Conservation (phyloP, 2,113 vertebrate genomes). For the Enhydra lutris region DNA sequence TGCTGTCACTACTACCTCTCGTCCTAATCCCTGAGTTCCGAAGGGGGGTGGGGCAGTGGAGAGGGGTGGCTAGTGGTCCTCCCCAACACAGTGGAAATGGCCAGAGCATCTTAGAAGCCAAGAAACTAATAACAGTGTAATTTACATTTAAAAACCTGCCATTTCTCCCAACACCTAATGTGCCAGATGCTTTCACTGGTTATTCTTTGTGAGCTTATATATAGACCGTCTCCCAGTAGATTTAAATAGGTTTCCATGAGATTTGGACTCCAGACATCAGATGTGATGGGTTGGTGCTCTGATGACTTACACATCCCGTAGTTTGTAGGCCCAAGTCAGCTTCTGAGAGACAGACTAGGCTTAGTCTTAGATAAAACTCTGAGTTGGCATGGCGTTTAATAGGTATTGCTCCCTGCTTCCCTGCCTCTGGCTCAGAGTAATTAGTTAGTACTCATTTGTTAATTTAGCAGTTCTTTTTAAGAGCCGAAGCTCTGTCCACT, state of each 20-base stretch:
- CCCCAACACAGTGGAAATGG: not conserved
- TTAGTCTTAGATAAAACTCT: not conserved
- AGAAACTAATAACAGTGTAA: not conserved
- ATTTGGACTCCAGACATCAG: not conserved
- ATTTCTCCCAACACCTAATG: not conserved
- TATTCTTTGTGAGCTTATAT: not conserved
- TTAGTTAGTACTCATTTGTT: not conserved
- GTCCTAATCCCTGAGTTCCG: not conserved
- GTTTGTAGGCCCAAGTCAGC: not conserved
- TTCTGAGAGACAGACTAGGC: not conserved
- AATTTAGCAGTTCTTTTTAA: not conserved
- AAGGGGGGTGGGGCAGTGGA: not conserved
- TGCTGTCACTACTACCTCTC: not conserved
- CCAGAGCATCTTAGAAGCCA: not conserved
- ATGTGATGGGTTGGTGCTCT: not conserved
- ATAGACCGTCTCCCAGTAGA: not conserved
- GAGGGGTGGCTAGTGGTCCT: not conserved
- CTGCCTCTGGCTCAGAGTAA: not conserved
- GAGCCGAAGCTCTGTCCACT: not conserved
- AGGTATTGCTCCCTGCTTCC: not conserved
- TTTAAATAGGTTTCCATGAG: not conserved
- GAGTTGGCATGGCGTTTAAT: not conserved
- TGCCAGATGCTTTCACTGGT: not conserved
- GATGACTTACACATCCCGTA: not conserved
- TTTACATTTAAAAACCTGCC: not conserved